Conservation (phyloP, 2,888 invertebrate species). For the Ormyrus thymus region DNA sequence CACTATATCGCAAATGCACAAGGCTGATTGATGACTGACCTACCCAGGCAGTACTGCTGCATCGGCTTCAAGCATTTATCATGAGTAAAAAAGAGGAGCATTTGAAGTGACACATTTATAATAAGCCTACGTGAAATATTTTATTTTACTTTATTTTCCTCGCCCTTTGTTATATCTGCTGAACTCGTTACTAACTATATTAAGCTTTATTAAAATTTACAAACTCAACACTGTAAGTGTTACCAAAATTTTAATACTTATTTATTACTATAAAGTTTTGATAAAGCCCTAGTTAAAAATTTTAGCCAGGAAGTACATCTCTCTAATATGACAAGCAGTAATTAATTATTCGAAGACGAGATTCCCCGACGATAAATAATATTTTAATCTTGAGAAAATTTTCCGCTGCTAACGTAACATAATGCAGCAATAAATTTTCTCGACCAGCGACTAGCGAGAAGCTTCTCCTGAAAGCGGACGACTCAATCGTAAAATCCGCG, state of each 20-base stretch:
- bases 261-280: no score
- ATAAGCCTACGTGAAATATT: not conserved
- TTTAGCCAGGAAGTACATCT: not conserved
- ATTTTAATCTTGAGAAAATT: conserved; percentile 21
- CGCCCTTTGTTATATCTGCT: no score
- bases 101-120: conserved; percentile 6
- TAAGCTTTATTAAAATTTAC: not conserved
- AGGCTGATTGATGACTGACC: conserved; percentile 43
- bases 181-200: not conserved
- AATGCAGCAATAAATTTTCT: conserved; percentile 28
- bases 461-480: conserved; percentile 7
- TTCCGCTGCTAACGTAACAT: conserved; percentile 6
- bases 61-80: conserved; percentile 24
- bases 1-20: conserved; percentile 34
- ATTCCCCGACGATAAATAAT: conserved; percentile 6
- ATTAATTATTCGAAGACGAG: not conserved
- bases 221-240: not conserved
- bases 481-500: conserved; percentile 37
- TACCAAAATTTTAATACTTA: no score
- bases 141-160: not conserved
- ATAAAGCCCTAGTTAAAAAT: not conserved
- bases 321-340: not conserved
- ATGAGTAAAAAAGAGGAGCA: not conserved
- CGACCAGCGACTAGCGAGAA: not conserved
- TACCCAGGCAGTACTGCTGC: conserved; percentile 11